Conservation (phyloP, 23 tunicate genomes). For the Ascidia mentula region DNA sequence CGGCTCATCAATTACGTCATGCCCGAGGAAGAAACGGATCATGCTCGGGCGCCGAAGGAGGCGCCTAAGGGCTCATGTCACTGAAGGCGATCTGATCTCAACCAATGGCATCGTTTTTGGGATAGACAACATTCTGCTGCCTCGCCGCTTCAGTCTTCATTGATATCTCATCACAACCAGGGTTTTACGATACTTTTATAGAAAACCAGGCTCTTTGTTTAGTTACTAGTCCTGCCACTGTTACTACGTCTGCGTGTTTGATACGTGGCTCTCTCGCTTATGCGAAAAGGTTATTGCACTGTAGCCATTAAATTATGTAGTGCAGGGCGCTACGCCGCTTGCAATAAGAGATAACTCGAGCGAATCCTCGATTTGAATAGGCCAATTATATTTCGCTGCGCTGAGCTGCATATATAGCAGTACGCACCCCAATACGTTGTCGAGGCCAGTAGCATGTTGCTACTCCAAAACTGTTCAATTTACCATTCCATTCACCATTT, state of each 20-base stretch:
- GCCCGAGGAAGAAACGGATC: conserved; percentile 39
- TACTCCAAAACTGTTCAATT: too few relatives aligned
- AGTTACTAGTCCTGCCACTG: conserved; percentile 3
- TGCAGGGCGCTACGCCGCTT: conserved; percentile 7
- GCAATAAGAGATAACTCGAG: too few relatives aligned
- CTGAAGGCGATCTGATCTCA: conserved; percentile 38
- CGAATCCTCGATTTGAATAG: too few relatives aligned
- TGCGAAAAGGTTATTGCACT: not conserved
- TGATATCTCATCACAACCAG: not conserved
- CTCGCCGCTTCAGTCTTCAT: conserved; percentile 34
- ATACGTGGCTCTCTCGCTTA: not conserved
- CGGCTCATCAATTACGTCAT: conserved; percentile 25
- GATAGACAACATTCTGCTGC: conserved; percentile 58
- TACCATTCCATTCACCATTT: not conserved
- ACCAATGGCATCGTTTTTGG: conserved; percentile 68
- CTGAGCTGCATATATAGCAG: too few relatives aligned
- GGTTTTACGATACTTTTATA: not conserved
- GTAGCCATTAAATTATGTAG: not conserved
- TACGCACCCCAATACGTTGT: too few relatives aligned
- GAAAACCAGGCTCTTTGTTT: not conserved
- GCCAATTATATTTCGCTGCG: too few relatives aligned
- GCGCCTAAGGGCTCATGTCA: conserved; percentile 41
- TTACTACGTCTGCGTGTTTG: not conserved
- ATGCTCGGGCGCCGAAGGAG: conserved; percentile 45
- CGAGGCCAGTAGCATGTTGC: too few relatives aligned